A percentile compares a stretch with the other conserved stretches of the same genome.
Evolutionary conservation across 2,888 invertebrate genomes (phyloP).

Genomic region (Acanthoscelides obtectus): DNA sequence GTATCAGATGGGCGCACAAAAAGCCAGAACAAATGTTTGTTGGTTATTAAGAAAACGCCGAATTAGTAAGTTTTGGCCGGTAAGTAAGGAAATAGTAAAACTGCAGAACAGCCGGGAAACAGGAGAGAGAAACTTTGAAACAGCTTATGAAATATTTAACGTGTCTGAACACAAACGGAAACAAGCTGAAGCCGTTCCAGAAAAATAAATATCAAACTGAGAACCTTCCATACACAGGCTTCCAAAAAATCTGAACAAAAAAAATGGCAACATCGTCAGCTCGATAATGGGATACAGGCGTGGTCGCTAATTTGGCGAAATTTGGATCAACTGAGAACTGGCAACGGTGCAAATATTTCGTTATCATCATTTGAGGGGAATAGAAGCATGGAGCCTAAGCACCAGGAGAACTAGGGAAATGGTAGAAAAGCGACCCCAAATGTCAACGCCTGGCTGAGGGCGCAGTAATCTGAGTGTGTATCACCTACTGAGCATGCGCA

Average conservation of each 20-base stretch:
- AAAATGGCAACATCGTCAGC: too few relatives aligned
- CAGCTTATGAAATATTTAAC: constrained; percentile 35
- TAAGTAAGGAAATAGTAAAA: constrained; percentile 4
- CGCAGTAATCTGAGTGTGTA: too few relatives aligned
- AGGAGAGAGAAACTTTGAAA: constrained; percentile 28
- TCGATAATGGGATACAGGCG: too few relatives aligned
- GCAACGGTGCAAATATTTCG: too few relatives aligned
- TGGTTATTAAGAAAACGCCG: neutral
- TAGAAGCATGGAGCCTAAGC: too few relatives aligned
- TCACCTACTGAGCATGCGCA: too few relatives aligned
- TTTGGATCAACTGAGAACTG: too few relatives aligned
- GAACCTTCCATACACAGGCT: neutral
- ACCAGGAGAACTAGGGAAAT: too few relatives aligned
- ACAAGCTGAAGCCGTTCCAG: constrained; percentile 30
- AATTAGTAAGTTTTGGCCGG: constrained; percentile 5
- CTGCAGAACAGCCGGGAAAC: neutral
- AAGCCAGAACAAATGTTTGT: neutral
- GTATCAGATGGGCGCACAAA: neutral
- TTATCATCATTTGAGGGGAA: too few relatives aligned
- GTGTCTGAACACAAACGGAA: constrained; percentile 32
- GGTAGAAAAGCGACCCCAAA: too few relatives aligned
- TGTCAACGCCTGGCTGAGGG: too few relatives aligned
- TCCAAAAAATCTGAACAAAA: neutral
- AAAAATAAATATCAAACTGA: constrained; percentile 38
- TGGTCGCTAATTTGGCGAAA: too few relatives aligned